Evolutionary conservation across 2,113 vertebrate genomes (phyloP), one percentile per base, ranked within the genome.

Genomic region (Archilochus colubris): DNA sequence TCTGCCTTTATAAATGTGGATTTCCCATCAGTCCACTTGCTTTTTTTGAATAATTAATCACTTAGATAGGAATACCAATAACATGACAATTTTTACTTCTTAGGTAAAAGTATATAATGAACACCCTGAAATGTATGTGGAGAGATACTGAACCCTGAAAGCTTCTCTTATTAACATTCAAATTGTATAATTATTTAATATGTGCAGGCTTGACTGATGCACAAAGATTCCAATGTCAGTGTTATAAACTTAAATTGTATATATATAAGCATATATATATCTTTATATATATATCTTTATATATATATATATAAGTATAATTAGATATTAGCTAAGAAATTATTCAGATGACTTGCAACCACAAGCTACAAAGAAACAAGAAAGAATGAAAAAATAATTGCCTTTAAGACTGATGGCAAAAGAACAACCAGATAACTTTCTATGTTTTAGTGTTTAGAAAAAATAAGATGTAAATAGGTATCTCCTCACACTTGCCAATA

Each of bases 231-330:
- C 95, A 96, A 95, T 93, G 86, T 92, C 89, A 96, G 25, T 86
- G 44, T 86, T 78, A 96, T 91, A 93, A 96, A 91, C 17, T 69
- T 72, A 94, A 97, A 96, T 93, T 96, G 43, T 93, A 85, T 91
- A 57, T 73, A 85, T 36, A 95, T 38, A n/a, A n/a, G n/a, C n/a
- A 38, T 38, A 38, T 38, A 38, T 38, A 38, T 38, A 38, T 10
- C 36, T 10, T 38, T 38, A 38, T 38, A 38, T 38, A 38, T 38
- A 8, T 38, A 38, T 38, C 33, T 33, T 33, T 33, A 33, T 33
- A 33, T 33, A 33, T 33, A n/a, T n/a, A 46, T 93, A 85, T 91
- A 57, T 72, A 88, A 73, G 33, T 88, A 85, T 36, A 95, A 85
- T 92, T 59, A 86, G 7, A 8, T 50, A 91, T 89, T 96, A 91